Conservation (phyloP, 2,113 vertebrate species). For the Romanogobio albipinnatus region DNA sequence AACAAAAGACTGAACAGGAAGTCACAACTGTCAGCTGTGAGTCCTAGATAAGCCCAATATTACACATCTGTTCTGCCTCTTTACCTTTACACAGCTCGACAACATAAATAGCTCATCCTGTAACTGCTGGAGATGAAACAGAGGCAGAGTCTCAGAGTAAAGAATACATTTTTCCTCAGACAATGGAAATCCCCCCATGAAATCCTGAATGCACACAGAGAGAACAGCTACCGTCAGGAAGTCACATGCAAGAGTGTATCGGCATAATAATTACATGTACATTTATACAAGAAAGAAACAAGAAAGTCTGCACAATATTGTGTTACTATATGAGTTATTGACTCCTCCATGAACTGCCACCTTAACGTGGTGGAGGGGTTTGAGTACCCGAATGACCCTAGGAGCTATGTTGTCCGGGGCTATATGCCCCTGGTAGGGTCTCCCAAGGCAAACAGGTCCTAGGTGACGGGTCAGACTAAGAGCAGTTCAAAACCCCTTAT, state of each 20-base stretch:
- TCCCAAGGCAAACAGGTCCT: too few relatives aligned
- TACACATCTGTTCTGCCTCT: neutral
- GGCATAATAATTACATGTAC: neutral
- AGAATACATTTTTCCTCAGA: neutral
- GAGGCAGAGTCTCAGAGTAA: neutral
- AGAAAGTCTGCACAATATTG: neutral
- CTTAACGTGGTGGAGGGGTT: too few relatives aligned
- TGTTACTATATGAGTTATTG: neutral
- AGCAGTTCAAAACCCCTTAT: too few relatives aligned
- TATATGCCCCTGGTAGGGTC: too few relatives aligned
- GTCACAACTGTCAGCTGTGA: constrained; percentile 3
- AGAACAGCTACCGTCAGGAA: neutral
- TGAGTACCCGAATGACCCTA: too few relatives aligned
- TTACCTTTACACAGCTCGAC: neutral
- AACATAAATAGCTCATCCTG: constrained; percentile 7
- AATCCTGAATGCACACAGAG: neutral
- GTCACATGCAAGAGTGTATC: neutral
- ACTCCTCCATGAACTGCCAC: too few relatives aligned
- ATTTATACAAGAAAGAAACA: too few relatives aligned
- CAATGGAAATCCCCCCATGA: neutral
- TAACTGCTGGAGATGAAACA: neutral
- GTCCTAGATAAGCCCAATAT: neutral
- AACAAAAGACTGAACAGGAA: constrained; percentile 3
- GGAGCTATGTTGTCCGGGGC: too few relatives aligned
- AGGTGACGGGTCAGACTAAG: too few relatives aligned